Conservation (phyloP, 2,113 vertebrate species). For the Hypomesus transpacificus region DNA sequence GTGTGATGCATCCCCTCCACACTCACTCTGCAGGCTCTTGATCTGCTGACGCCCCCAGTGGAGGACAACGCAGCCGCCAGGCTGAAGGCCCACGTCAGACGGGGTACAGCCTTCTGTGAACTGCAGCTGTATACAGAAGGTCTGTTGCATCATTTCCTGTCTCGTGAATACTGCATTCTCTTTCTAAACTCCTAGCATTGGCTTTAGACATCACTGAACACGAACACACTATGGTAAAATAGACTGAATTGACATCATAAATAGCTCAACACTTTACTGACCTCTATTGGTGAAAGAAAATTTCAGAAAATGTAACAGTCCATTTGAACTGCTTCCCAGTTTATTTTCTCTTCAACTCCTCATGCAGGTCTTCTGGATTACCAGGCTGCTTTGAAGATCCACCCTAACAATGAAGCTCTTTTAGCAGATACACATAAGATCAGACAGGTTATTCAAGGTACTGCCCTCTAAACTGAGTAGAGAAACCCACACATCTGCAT, state of each 20-base stretch:
- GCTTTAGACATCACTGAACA: conserved; percentile 2
- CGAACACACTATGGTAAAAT: no score
- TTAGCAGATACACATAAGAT: conserved; percentile 81
- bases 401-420: conserved; percentile 74
- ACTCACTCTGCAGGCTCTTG: conserved; percentile 76
- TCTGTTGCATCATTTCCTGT: conserved; percentile 44
- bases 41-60: conserved; percentile 85
- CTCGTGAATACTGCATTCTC: neutral
- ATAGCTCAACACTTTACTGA: neutral
- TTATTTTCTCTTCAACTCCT: neutral
- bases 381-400: conserved; percentile 86
- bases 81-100: conserved; percentile 80
- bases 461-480: conserved; percentile 20
- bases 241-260: no score
- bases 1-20: neutral
- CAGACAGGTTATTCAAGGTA: conserved; percentile 78
- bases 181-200: neutral
- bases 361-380: conserved; percentile 87
- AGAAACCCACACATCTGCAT: neutral
- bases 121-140: conserved; percentile 90
- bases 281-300: conserved; percentile 8
- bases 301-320: neutral
- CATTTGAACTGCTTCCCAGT: neutral
- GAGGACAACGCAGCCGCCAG: conserved; percentile 79
- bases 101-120: conserved; percentile 89